Conservation (phyloP, 2,113 vertebrate genomes). For the Junco hyemalis region DNA sequence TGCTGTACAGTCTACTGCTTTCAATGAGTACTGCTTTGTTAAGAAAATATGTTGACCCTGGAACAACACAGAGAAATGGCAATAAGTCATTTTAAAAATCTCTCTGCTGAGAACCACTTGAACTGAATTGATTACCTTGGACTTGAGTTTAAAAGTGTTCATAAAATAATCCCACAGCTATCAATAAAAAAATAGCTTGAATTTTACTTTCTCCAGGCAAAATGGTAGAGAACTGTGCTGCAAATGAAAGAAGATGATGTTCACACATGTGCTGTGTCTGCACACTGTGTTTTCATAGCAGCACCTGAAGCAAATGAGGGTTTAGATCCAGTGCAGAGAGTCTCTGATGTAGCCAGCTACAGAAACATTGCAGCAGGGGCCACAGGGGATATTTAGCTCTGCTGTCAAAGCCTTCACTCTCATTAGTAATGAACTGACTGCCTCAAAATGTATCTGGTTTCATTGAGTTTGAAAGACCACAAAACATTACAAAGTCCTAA, state of each 20-base stretch:
- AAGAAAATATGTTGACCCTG: conserved; percentile 32
- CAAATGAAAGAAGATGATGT: neutral
- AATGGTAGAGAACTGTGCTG: neutral
- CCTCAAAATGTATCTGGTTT: neutral
- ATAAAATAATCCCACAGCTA: neutral
- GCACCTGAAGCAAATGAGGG: neutral
- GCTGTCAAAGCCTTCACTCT: neutral
- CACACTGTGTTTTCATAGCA: neutral
- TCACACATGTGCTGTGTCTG: neutral
- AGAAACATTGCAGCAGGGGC: neutral
- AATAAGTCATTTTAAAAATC: conserved; percentile 23
- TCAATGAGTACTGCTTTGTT: conserved; percentile 23
- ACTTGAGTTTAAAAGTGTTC: neutral
- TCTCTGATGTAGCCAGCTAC: neutral
- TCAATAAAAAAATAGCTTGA: neutral
- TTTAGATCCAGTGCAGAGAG: neutral
- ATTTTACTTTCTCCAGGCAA: neutral
- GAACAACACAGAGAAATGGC: neutral
- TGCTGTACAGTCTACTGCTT: neutral
- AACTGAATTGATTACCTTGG: neutral
- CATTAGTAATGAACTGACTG: neutral
- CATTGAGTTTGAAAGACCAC: neutral
- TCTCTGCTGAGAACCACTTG: neutral
- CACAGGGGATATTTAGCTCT: neutral
- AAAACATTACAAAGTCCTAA: neutral